Evolutionary conservation across 2,113 vertebrate genomes (phyloP).

Genomic region (Patagioenas fasciata): DNA sequence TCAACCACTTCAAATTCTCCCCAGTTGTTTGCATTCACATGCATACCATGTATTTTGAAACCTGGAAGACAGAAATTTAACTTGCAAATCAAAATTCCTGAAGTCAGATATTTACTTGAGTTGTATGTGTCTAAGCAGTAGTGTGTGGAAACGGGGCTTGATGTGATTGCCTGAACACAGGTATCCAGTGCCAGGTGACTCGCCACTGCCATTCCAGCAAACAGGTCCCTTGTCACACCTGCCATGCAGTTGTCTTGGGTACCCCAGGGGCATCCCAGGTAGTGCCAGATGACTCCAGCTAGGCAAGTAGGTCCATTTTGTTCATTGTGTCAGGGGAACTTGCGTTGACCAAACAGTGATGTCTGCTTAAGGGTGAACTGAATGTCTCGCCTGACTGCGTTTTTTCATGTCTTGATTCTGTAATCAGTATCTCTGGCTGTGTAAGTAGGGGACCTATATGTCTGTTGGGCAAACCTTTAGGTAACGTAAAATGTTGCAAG

Average conservation of each 20-base stretch:
- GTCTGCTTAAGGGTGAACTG: background rate
- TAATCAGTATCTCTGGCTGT: background rate
- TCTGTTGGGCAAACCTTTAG: background rate
- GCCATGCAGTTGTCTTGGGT: background rate
- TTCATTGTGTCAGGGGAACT: background rate
- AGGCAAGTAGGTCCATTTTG: background rate
- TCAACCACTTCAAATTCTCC: background rate
- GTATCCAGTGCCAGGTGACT: background rate
- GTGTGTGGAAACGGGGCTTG: background rate
- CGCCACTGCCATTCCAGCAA: background rate
- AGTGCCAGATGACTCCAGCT: background rate
- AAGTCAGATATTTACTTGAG: background rate
- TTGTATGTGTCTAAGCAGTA: background rate
- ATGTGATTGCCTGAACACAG: background rate
- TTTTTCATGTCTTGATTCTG: background rate
- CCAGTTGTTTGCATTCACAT: background rate
- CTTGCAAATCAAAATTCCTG: background rate
- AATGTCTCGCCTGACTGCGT: background rate
- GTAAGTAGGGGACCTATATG: background rate
- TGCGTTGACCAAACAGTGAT: background rate
- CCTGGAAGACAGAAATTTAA: background rate
- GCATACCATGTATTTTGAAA: background rate
- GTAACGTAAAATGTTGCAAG: background rate
- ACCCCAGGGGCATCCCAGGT: background rate
- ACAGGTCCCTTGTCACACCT: background rate